Conservation (phyloP, 2,888 invertebrate genomes). For the Oscheius onirici region DNA sequence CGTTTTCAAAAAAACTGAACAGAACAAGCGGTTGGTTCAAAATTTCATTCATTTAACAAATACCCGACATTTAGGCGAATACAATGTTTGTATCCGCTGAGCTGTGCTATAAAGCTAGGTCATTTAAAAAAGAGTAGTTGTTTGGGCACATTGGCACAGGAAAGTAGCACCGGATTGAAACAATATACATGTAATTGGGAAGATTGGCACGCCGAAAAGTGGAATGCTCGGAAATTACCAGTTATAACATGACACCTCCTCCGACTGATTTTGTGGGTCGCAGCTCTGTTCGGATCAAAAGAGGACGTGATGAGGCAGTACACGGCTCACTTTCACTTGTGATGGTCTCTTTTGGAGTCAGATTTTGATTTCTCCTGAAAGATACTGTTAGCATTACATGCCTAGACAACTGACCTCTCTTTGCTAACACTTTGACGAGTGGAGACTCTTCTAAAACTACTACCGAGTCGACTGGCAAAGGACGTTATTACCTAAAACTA, state of each 20-base stretch:
- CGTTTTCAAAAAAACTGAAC: neutral
- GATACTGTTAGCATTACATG: too few relatives aligned
- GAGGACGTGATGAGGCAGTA: slow-evolving; percentile 53
- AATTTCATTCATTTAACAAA: neutral
- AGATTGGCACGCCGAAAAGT: neutral
- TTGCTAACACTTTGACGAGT: slow-evolving; percentile 43
- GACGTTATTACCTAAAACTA: slow-evolving; percentile 56
- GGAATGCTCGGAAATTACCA: slow-evolving; percentile 14
- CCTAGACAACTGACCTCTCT: slow-evolving; percentile 39
- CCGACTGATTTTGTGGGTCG: slow-evolving; percentile 44
- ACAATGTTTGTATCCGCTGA: slow-evolving; percentile 12
- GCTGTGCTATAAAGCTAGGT: slow-evolving; percentile 18
- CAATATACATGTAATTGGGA: neutral
- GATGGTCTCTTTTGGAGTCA: neutral
- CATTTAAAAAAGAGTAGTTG: neutral
- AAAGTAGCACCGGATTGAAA: slow-evolving; percentile 16
- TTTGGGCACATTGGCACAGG: too few relatives aligned
- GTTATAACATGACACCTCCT: slow-evolving; percentile 29
- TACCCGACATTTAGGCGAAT: slow-evolving; percentile 26
- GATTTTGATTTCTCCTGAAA: neutral
- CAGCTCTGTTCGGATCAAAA: slow-evolving; percentile 48
- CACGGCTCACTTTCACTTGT: slow-evolving; percentile 35
- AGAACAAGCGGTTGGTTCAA: neutral
- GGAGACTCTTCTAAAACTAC: slow-evolving; percentile 47
- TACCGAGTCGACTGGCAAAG: slow-evolving; percentile 52